Evolutionary conservation across 2,888 invertebrate species (phyloP), one percentile per base, ranked within the genome.

Genomic region (Brachyopa scutellaris): DNA sequence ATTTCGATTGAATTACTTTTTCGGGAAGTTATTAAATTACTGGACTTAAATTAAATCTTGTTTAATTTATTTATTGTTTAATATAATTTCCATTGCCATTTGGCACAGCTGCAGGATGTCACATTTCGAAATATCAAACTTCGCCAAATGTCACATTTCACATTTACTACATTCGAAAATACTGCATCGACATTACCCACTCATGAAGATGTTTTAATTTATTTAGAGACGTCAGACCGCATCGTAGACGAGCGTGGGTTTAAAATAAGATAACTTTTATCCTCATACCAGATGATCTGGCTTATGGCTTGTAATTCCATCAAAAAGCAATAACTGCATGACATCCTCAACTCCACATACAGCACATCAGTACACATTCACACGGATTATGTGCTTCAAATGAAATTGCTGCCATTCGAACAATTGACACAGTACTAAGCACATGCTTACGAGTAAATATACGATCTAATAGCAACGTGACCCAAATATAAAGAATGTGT

Each of bases 391-490:
- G 51, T 51, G 15, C 51, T 51, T 51, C 31, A 59, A 31, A 0
- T 11, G 23, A 26, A 23, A 49, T 38, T 15, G 29, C 19, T 40
- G 53, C 15, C 42, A 51, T 64, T 53, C 23, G 38, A 59, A 49
- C 17, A 69, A 55, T 45, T 49, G 69, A 26, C 36, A 59, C 47
- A 36, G 38, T 33, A 38, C 47, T 36, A 59, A 76, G 61, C 45
- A 69, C 61, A 76, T 69, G 67, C 51, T 45, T 53, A 19, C n/a
- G n/a, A n/a, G n/a, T n/a, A n/a, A n/a, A n/a, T 40, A 55, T 61
- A 11, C 11, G 21, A 45, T 6, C 29, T 55, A 62, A 49, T 40
- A 45, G 49, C 77, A 70, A 62, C 70, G 77, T 78, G 77, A 78
- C 70, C 57, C 40, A 64, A 70, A 55, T 78, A 55, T 49, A 11